Base-by-base conservation (phyloP, 2,888 invertebrate genomes). In the Leptopilina myrica region DNA sequence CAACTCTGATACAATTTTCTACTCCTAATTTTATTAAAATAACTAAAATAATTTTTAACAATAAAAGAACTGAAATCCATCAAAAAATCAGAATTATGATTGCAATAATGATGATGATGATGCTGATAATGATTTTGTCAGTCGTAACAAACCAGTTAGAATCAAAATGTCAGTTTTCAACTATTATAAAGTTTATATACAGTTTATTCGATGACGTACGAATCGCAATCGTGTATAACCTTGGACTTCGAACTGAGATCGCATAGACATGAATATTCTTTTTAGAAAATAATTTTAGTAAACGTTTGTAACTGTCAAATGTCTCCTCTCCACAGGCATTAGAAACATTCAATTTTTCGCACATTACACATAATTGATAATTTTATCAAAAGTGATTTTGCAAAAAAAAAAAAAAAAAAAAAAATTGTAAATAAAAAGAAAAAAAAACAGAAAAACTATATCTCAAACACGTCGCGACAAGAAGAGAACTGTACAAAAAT, bases 201-300 rank as follows among this genome's bases (percentile, higher is more conserved):
- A 69, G 67, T 69, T 49, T 69, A 49, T 53, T 49, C 8, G 67
- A 69, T 69, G 67, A 69, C 67, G 49, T 69, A 26, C 49, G 12
- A 26, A 49, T 69, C 49, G 12, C 49, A 69, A 69, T 69, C 49
- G 20, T 46, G 20, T 49, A 33, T 33, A 80, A 83, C 83, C 83
- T 83, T 83, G 82, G 82, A 83, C 83, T 83, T 83, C 81, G 82
- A 78, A 79, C 82, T 79, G 80, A 79, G 81, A 80, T 79, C 77
- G 82, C 81, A 82, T 75, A 67, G 79, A 83, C 78, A 80, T 80
- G 81, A 80, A 79, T 81, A 78, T 66, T 46, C 15, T 67, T 78
- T 20, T 79, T 76, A 81, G 76, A 82, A 43, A 82, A 79, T 78
- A 76, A 80, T 79, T 75, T 78, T 77, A 80, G 69, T 49, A 69